Evolutionary conservation across 1,140 invertebrate genomes (phyloP), one percentile per base, ranked within the genome.

Genomic region (Papilio machaon): DNA sequence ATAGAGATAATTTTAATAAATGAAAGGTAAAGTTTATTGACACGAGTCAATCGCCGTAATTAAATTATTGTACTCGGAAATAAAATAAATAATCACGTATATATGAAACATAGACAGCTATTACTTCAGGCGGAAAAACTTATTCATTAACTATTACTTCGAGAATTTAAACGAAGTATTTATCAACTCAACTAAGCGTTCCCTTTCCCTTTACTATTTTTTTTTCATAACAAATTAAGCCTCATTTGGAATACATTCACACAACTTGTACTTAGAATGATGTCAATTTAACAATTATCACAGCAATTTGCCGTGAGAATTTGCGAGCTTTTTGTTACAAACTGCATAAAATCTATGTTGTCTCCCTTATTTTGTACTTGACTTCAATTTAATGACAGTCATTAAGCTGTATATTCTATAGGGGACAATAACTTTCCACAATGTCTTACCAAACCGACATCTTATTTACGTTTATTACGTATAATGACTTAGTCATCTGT

Each of bases 401-500:
- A 67, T 67, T 67, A 67, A 35, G 30, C 30, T 67, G 30, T 67
- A 67, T 35, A 35, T 15, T 67, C 11, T 67, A 67, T 38, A 15
- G 30, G 19, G 64, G 64, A 67, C 64, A 67, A 35, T 67, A 67
- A 67, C 64, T 67, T 67, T 67, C 64, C 23, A 11, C 64, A 67
- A 67, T 67, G 64, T 67, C 30, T 67, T 67, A 67, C 4, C 58
- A 60, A 60, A 35, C 64, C 19, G 23, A 64, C 60, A 67, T 67
- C 23, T 35, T 67, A 67, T 67, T 67, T 67, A 67, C 64, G 35
- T 67, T 81, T 81, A 81, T 75, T 52, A 58, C 58, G 7, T 73
- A 47, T 81, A 81, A 81, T 81, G 49, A 86, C 82, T 60, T 47
- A 77, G 82, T 80, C 82, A 82, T 78, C 82, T 82, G 80, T 82